Conservation (phyloP, 2,888 invertebrate genomes). For the Agonopterix subpropinquella region DNA sequence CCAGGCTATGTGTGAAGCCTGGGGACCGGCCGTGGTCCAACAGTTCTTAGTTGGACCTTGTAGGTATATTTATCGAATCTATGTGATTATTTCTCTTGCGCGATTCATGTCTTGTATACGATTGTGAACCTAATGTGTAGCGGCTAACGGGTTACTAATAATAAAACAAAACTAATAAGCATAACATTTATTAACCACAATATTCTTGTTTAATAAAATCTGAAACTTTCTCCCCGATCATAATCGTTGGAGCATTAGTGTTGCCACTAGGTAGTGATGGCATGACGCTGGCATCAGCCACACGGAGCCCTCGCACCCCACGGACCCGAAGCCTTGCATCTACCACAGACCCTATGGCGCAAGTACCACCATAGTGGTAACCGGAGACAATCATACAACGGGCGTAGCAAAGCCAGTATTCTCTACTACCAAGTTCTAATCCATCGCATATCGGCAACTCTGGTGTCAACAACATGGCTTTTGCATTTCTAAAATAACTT, state of each 20-base stretch:
- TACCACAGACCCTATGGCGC: slow-evolving; percentile 31
- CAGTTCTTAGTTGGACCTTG: too few species aligned
- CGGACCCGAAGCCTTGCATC: slow-evolving; percentile 22
- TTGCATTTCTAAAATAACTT: slow-evolving; percentile 20
- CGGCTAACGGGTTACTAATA: too few species aligned
- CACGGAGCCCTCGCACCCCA: slow-evolving; percentile 21
- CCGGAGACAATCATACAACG: slow-evolving; percentile 21
- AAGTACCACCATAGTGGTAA: slow-evolving; percentile 28
- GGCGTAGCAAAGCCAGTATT: slow-evolving; percentile 32
- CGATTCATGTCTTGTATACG: too few species aligned
- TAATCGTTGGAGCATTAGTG: slow-evolving; percentile 21
- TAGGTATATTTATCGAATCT: too few species aligned
- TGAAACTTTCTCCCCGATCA: slow-evolving; percentile 32
- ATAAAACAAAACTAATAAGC: too few species aligned
- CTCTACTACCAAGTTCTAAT: slow-evolving; percentile 16
- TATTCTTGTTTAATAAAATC: slow-evolving; percentile 24
- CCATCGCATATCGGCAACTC: slow-evolving; percentile 17
- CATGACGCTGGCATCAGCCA: slow-evolving; percentile 26
- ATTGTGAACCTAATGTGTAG: too few species aligned
- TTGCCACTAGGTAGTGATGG: slow-evolving; percentile 21
- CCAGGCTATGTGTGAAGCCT: too few species aligned
- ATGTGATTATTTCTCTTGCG: too few species aligned
- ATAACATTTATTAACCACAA: too few species aligned
- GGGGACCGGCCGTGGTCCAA: too few species aligned
- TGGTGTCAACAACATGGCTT: slow-evolving; percentile 18